A percentile compares a stretch with the other conserved stretches of the same genome.
phyloP scores from a whole-genome alignment of 2,113 vertebrate genomes.

The Crotalus viridis region DNA sequence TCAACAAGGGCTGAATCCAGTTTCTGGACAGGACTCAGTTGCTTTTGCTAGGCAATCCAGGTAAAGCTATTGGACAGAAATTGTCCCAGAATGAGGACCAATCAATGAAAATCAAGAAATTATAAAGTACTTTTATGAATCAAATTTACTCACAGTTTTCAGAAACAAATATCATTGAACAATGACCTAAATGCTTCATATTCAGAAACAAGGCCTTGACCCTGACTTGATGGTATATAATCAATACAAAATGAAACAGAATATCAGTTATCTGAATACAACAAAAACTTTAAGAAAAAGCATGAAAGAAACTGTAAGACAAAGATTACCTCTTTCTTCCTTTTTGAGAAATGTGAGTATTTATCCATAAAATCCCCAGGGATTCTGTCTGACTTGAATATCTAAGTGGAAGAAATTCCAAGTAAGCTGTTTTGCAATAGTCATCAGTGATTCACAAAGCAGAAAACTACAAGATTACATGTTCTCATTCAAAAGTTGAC shows the following conservation, averaged over 20 bases:
- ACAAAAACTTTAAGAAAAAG: background rate
- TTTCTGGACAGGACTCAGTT: background rate
- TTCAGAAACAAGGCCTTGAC: background rate
- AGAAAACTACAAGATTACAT: background rate
- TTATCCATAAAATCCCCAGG: background rate
- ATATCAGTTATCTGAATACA: background rate
- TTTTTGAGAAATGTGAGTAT: background rate
- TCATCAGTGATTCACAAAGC: background rate
- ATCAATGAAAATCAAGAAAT: background rate
- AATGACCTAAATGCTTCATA: background rate
- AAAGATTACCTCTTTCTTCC: background rate
- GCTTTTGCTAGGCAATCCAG: background rate
- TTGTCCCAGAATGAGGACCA: background rate
- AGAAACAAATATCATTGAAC: background rate
- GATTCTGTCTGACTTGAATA: background rate
- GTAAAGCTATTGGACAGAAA: background rate
- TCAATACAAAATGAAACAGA: background rate
- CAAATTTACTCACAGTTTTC: background rate
- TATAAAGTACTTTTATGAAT: background rate
- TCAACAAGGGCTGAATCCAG: background rate
- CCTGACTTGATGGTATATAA: background rate
- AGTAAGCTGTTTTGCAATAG: background rate
- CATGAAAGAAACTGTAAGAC: background rate
- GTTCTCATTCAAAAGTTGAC: background rate
- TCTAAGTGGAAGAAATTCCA: background rate